phyloP scores from a whole-genome alignment of 2,113 vertebrate genomes.

The Psephotus haematonotus region DNA sequence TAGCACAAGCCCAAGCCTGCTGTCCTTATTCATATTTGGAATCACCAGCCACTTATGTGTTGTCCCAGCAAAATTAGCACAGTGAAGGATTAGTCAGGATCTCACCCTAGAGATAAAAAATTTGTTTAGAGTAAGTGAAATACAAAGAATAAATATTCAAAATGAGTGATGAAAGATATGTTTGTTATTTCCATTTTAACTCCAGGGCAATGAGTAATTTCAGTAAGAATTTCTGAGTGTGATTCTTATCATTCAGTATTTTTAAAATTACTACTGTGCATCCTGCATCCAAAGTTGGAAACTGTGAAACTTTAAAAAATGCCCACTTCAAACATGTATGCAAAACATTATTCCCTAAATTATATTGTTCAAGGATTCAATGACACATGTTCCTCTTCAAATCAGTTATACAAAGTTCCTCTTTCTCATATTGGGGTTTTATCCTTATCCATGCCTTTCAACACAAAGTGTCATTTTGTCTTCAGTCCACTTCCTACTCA shows the following conservation, averaged over 20 bases:
- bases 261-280: neutral
- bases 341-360: neutral
- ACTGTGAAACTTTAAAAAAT: neutral
- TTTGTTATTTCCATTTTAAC: slow-evolving; percentile 22
- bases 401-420: neutral
- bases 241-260: slow-evolving; percentile 6
- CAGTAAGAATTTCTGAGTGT: neutral
- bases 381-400: neutral
- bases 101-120: neutral
- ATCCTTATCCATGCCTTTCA: neutral
- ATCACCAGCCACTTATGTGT: neutral
- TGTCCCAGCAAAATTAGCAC: neutral
- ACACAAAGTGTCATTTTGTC: neutral
- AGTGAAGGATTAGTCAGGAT: neutral
- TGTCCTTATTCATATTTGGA: slow-evolving; percentile 10
- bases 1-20: slow-evolving; percentile 18
- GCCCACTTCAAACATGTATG: neutral
- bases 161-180: slow-evolving; percentile 10
- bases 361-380: neutral
- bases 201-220: slow-evolving; percentile 14
- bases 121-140: neutral
- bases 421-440: neutral
- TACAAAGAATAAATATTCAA: slow-evolving; percentile 19
- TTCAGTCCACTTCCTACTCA: neutral
- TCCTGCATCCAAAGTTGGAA: neutral